phyloP scores from a whole-genome alignment of 2,888 invertebrate species.

The Sturmia bella region DNA sequence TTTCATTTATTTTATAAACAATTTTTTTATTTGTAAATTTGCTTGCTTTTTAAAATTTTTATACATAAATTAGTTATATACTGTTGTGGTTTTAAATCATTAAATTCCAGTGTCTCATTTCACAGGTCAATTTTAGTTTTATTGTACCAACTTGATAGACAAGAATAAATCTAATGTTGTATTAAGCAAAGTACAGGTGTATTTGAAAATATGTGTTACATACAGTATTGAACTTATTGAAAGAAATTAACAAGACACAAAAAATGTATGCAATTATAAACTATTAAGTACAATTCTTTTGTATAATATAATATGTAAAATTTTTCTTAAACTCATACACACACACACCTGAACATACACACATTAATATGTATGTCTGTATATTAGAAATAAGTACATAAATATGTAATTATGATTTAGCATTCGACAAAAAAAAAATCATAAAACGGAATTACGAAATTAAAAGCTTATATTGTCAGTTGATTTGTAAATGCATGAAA shows the following conservation, averaged over 20 bases:
- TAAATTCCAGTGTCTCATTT: constrained; percentile 48
- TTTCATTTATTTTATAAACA: constrained; percentile 60
- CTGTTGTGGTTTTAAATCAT: constrained; percentile 51
- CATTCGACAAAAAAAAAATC: constrained; percentile 11
- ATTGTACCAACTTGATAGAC: constrained; percentile 45
- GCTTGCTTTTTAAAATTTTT: constrained; percentile 40
- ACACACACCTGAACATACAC: too few species aligned
- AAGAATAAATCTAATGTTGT: constrained; percentile 46
- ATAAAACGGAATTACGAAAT: not conserved
- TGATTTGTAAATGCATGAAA: constrained; percentile 49
- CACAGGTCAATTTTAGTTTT: constrained; percentile 16
- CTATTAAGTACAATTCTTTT: constrained; percentile 64
- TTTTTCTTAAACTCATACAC: constrained; percentile 1
- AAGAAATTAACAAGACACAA: constrained; percentile 20
- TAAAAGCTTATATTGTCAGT: constrained; percentile 37
- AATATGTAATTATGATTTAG: not conserved
- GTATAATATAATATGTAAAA: too few species aligned
- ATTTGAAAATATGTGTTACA: constrained; percentile 62
- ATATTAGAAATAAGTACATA: too few species aligned
- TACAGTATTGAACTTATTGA: constrained; percentile 41
- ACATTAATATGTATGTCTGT: too few species aligned
- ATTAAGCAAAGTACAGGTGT: constrained; percentile 42
- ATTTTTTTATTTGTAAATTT: constrained; percentile 67
- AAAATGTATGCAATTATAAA: constrained; percentile 36
- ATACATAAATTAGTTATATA: constrained; percentile 63